Base-by-base conservation (phyloP, 2,797 vertebrate genomes). In the Glossophaga mutica region DNA sequence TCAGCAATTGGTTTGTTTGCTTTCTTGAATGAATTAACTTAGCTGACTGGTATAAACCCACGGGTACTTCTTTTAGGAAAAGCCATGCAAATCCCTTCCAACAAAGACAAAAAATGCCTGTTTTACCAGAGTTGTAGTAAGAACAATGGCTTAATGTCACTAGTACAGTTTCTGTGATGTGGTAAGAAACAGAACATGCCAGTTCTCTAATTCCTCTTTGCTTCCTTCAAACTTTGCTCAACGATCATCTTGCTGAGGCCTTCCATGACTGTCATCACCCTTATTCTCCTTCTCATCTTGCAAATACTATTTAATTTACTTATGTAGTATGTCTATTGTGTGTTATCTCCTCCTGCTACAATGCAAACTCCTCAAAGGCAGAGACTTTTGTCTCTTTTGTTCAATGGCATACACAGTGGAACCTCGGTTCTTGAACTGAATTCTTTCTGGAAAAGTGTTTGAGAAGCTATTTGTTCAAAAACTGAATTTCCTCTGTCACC, bases 21-120 rank as follows among this genome's bases (percentile, higher is more conserved):
- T 83, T 94, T 89, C 59, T 71, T 90, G 70, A 88, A 22, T 85
- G 67, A 84, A 44, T 94, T 87, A 68, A 52, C 26, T 82, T 79
- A 76, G 24, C 26, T 78, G 62, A 71, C 71, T 16, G 3, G 32
- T 81, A 1, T 85, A 86, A 94, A 70, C 62, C 14, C 15, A 70
- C 5, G 3, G 39, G 86, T 78, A 95, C 42, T 93, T 93, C 29
- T 73, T 84, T 89, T 34, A 65, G n/a, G 39, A 91, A 92, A 92
- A 81, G 34, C 10, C n/a, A 83, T 32, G 55, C 9, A 42, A 82
- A 70, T 77, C 29, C 65, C 48, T 94, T 79, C 52, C 87, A 92
- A 89, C 15, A 67, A 70, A 71, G 78, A 78, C 59, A 70, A 85
- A 90, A 90, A 78, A 92, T 59, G 18, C 24, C 81, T 91, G 48